These are phyloP conservation scores for Dreissena polymorpha DNA, from an alignment of 1,140 invertebrate species.

Conservation along the genomic window DNA sequence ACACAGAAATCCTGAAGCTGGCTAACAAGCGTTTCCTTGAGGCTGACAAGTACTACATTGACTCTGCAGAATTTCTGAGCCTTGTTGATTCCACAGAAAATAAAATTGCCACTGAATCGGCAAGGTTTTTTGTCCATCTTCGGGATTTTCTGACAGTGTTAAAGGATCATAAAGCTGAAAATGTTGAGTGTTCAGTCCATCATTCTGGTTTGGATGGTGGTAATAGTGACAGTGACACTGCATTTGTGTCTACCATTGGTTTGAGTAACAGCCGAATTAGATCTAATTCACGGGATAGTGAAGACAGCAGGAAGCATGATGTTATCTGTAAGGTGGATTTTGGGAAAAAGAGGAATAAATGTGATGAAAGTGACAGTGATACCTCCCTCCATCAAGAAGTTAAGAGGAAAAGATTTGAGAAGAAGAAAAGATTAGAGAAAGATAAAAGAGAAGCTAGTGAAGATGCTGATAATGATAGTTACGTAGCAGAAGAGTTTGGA, in stretches of 20 bases:
- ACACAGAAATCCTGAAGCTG: slow-evolving; percentile 19
- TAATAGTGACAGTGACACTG: slow-evolving; percentile 17
- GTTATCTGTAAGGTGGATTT: background rate
- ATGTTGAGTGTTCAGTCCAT: background rate
- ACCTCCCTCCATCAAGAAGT: background rate
- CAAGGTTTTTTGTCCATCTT: slow-evolving; percentile 38
- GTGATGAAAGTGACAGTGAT: background rate
- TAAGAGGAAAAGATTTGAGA: background rate
- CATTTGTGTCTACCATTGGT: background rate
- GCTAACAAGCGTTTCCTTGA: slow-evolving; percentile 33
- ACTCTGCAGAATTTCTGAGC: slow-evolving; percentile 17
- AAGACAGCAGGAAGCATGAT: background rate
- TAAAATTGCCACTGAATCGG: slow-evolving; percentile 9
- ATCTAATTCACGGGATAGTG: background rate
- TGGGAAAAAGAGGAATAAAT: background rate
- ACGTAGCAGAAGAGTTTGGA: background rate
- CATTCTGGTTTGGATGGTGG: background rate
- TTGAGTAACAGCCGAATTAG: background rate
- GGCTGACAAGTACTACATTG: slow-evolving; percentile 19
- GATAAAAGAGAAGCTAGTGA: background rate
- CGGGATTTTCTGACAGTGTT: slow-evolving; percentile 29
- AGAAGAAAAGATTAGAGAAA: background rate
- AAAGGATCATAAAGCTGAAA: slow-evolving; percentile 34
- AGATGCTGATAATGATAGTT: background rate
- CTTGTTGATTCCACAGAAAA: slow-evolving; percentile 17